These are phyloP conservation scores for Montipora cactus DNA, from an alignment of 64 coral and sea anemone genomes.

Conservation along the genomic window DNA sequence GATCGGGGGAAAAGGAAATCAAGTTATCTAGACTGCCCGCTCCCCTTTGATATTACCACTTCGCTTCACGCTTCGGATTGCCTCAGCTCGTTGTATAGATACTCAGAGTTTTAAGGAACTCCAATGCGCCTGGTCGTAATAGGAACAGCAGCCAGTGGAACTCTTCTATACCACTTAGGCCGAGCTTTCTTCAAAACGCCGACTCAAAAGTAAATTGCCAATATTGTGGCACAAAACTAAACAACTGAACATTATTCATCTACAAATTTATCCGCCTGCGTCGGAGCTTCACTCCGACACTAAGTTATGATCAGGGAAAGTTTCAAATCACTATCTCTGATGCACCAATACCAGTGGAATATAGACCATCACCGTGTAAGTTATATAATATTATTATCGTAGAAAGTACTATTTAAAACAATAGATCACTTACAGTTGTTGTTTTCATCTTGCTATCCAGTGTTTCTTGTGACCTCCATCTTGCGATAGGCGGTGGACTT, in stretches of 20 bases:
- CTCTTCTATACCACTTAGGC: not conserved
- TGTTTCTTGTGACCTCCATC: slow-evolving; percentile 39
- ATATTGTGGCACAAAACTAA: no score
- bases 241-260: no score
- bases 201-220: not conserved
- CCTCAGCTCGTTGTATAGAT: no score
- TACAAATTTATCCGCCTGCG: no score
- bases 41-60: no score
- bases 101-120: no score
- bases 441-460: slow-evolving; percentile 59
- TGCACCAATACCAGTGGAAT: not conserved
- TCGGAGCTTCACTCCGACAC: no score
- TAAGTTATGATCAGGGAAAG: no score
- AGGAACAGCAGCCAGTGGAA: not conserved
- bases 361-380: not conserved
- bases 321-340: no score
- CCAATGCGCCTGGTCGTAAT: no score
- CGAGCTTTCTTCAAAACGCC: not conserved
- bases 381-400: not conserved
- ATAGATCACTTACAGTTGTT: slow-evolving; percentile 46
- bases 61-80: not conserved
- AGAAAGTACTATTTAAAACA: slow-evolving; percentile 25
- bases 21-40: no score
- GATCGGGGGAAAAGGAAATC: no score
- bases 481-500: slow-evolving; percentile 26